These are phyloP conservation scores for Delichon dasypus DNA, from an alignment of 2,797 vertebrate genomes.

Conservation along the genomic window DNA sequence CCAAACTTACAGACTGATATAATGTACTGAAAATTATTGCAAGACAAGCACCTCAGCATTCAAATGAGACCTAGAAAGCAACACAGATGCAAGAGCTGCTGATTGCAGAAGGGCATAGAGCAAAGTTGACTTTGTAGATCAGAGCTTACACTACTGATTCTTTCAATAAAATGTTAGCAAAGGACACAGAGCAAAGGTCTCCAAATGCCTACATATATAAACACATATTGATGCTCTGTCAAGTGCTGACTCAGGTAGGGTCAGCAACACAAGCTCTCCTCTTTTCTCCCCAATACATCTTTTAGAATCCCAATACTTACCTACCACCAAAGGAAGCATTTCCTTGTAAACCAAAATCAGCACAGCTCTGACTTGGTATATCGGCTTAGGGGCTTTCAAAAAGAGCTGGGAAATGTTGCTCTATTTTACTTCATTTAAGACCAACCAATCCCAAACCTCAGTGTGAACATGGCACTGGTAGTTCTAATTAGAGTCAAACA, in stretches of 20 bases:
- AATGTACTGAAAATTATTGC: background rate
- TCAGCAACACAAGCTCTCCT: background rate
- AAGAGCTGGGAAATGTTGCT: background rate
- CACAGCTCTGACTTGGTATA: background rate
- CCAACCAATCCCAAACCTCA: background rate
- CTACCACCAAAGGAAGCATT: background rate
- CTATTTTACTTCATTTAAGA: background rate
- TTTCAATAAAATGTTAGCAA: background rate
- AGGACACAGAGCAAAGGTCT: background rate
- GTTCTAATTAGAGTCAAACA: background rate
- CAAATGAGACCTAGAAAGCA: slow-evolving; percentile 18
- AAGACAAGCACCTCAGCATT: background rate
- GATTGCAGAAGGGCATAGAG: background rate
- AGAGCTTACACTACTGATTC: background rate
- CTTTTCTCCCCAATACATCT: background rate
- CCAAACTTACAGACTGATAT: background rate
- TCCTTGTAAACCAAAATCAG: background rate
- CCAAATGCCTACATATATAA: background rate
- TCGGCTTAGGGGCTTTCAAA: background rate
- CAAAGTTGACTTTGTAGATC: background rate
- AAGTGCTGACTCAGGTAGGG: background rate
- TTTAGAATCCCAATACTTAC: background rate
- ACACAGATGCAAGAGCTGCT: background rate
- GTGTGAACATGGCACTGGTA: background rate
- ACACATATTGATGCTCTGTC: background rate